Conservation (phyloP, 2,888 invertebrate species). For the Caenorhabditis sinica region DNA sequence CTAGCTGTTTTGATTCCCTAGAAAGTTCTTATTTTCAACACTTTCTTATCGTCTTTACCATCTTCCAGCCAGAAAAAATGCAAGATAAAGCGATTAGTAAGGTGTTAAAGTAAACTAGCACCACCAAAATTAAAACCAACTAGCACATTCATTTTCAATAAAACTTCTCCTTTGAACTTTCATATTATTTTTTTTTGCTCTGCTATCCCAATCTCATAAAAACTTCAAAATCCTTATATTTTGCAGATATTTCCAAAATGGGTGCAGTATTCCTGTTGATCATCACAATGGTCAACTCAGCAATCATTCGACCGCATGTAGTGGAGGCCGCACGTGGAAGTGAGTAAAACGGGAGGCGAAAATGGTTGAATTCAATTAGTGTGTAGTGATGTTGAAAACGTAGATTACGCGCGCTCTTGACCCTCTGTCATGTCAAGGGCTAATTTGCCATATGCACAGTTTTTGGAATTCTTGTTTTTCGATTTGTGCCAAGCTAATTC, state of each 20-base stretch:
- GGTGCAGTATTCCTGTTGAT: constrained; percentile 55
- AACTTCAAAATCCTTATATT: constrained; percentile 8
- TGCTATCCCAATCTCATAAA: too few species aligned
- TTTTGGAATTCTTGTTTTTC: constrained; percentile 45
- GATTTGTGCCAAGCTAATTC: constrained; percentile 7
- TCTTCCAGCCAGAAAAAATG: constrained; percentile 22
- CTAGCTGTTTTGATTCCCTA: neutral
- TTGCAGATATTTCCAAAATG: constrained; percentile 58
- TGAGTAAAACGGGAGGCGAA: constrained; percentile 30
- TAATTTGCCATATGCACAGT: constrained; percentile 73
- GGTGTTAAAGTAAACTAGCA: constrained; percentile 52
- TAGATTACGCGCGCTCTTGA: constrained; percentile 69
- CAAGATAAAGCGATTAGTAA: constrained; percentile 64
- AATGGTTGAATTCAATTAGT: constrained; percentile 54
- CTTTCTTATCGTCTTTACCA: constrained; percentile 34
- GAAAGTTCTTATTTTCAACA: constrained; percentile 23
- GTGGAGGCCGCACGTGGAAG: constrained; percentile 69
- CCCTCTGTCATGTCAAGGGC: constrained; percentile 72
- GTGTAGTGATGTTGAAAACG: constrained; percentile 37
- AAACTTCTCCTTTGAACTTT: neutral
- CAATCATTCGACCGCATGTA: constrained; percentile 63
- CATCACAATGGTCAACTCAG: constrained; percentile 58
- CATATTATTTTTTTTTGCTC: constrained; percentile 15
- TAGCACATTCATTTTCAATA: neutral
- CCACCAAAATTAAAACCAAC: constrained; percentile 11